A percentile compares a stretch with the other conserved stretches of the same genome.
Evolutionary conservation across 2,888 invertebrate genomes (phyloP).

Genomic region (Oxytorus armatus): DNA sequence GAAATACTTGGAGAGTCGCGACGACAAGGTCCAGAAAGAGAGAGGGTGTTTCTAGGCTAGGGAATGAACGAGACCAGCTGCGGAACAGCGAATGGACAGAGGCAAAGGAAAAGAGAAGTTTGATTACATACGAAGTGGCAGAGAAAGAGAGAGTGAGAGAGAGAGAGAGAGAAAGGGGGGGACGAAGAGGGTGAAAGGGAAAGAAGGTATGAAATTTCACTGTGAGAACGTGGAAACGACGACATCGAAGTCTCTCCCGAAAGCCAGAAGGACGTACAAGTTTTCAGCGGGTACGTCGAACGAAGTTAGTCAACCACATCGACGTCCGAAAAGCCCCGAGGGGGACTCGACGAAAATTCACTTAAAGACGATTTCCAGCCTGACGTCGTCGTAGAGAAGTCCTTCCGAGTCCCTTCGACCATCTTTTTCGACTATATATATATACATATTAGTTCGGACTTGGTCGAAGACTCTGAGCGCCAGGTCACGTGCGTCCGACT

Average conservation of each 20-base stretch:
- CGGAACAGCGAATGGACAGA: conserved; percentile 27
- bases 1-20: conserved; percentile 20
- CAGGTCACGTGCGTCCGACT: conserved; percentile 58
- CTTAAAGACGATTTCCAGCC: conserved; percentile 67
- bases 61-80: conserved; percentile 23
- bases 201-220: conserved; percentile 40
- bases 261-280: conserved; percentile 59
- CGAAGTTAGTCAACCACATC: conserved; percentile 66
- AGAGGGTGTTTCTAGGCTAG: too few species aligned
- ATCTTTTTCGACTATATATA: too few species aligned
- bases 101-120: conserved; percentile 33
- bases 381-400: conserved; percentile 52
- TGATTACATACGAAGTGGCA: not conserved
- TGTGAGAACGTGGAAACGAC: conserved; percentile 16
- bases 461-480: conserved; percentile 26
- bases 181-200: conserved; percentile 2
- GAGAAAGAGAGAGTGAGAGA: conserved; percentile 1
- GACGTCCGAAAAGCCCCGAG: conserved; percentile 57
- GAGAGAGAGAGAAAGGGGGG: not conserved
- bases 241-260: conserved; percentile 2
- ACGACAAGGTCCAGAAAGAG: too few species aligned
- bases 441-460: conserved; percentile 20
- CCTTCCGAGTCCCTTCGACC: too few species aligned
- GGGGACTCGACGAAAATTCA: conserved; percentile 65
- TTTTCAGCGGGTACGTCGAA: conserved; percentile 58